Evolutionary conservation across 2,797 vertebrate genomes (phyloP).

Genomic region (Ataeniobius toweri): DNA sequence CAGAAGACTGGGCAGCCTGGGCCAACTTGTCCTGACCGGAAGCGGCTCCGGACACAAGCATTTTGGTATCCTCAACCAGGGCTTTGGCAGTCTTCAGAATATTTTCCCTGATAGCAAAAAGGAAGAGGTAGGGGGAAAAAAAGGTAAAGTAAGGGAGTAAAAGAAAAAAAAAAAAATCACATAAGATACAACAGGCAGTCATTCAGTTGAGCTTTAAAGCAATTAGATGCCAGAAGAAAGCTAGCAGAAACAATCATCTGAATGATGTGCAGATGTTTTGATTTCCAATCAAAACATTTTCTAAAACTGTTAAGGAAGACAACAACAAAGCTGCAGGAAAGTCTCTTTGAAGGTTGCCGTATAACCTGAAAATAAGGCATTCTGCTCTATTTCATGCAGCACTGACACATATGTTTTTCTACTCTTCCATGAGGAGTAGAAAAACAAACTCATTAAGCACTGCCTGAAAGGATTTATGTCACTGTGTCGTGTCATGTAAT

Average conservation of each 20-base stretch:
- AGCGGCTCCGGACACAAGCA: conserved; percentile 93
- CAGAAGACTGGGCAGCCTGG: conserved; percentile 94
- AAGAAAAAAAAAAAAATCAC: rapidly evolving
- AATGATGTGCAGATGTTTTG: neutral
- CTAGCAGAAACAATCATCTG: neutral
- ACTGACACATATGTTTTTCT: conserved; percentile 19
- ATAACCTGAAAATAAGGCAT: conserved; percentile 8
- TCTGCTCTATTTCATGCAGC: conserved; percentile 15
- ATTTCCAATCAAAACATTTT: neutral
- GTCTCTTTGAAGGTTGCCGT: neutral
- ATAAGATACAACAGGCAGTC: neutral
- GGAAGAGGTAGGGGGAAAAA: neutral
- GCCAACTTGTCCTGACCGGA: conserved; percentile 94
- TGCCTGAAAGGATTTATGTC: conserved; percentile 24
- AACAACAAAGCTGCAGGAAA: conserved; percentile 3
- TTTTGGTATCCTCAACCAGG: conserved; percentile 94
- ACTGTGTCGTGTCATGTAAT: neutral
- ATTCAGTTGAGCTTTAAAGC: neutral
- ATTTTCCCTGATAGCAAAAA: conserved; percentile 60
- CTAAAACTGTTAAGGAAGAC: neutral
- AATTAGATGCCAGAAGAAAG: neutral
- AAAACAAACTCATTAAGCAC: conserved; percentile 16
- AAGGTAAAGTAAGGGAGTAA: neutral
- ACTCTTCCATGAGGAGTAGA: conserved; percentile 2
- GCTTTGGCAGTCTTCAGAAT: conserved; percentile 77